Base-by-base conservation (phyloP, 92 coral and sea anemone genomes). In the Siderastrea radians region DNA sequence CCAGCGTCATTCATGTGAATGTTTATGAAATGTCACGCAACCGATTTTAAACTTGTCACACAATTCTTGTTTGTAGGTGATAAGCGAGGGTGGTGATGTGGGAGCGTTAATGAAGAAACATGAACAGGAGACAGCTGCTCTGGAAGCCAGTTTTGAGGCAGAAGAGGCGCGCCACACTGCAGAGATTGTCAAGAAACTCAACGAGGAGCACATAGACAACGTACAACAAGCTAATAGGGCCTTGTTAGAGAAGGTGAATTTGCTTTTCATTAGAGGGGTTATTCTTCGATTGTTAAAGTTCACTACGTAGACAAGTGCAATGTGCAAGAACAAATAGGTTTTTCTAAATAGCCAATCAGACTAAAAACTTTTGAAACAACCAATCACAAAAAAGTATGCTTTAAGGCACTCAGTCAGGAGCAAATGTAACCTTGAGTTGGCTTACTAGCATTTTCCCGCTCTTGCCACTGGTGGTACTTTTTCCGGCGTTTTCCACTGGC, bases 81-180 rank as follows among this genome's bases (percentile, higher is more conserved):
- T 98, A 19, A 96, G 96, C 67, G 98, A 94, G 83, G 98, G 96
- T 7, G 91, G 90, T 16, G 99, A 95, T 71, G 79, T 93, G 13
- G 85, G 78, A 17, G 96, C 90, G 52, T 68, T 98, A 16, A 45
- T 91, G 88, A 88, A 93, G 81, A 94, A 94, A 80, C 99, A 98
- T 50, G 95, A 90, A 46, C 92, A 83, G 55, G 96, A 96, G 87
- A 14, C 86, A 67, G 88, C 87, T 19, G 99, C 98, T 16, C 69
- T 98, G 76, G 98, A 98, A 68, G 93, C 94, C 26, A 92, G 93
- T 10, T 95, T 94, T 78, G 99, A 98, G 49, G 92, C 96, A n/a
- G 96, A 98, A 58, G 95, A 95, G 73, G 92, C 94, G 51, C 96
- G 94, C 16, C 84, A 90, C 62, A 55, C 82, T 50, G 96, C 96